Conservation (phyloP, 2,888 invertebrate genomes). For the Drosophila antonietae region DNA sequence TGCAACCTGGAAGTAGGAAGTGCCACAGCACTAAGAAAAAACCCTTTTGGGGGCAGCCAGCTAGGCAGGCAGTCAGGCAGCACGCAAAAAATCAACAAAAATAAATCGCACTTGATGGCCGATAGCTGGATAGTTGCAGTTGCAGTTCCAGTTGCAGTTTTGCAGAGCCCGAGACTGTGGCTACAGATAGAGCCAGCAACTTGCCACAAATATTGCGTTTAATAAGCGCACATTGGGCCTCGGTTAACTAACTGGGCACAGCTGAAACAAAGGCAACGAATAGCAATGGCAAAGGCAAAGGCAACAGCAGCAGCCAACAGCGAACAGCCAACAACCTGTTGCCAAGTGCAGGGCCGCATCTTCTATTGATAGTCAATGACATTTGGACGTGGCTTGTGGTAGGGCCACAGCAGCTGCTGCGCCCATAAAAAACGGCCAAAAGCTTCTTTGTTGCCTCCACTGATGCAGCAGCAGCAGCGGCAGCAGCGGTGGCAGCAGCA, state of each 20-base stretch:
- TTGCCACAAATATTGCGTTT: slow-evolving; percentile 80
- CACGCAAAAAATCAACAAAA: slow-evolving; percentile 79
- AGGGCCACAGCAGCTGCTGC: slow-evolving; percentile 41
- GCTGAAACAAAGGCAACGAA: slow-evolving; percentile 60
- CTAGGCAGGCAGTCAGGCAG: slow-evolving; percentile 27
- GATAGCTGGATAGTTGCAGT: slow-evolving; percentile 40
- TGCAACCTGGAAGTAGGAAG: slow-evolving; percentile 75
- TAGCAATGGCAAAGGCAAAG: slow-evolving; percentile 11
- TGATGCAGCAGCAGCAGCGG: slow-evolving; percentile 39
- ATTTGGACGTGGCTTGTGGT: slow-evolving; percentile 74
- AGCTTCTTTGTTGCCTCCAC: slow-evolving; percentile 58
- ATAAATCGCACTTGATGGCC: slow-evolving; percentile 79
- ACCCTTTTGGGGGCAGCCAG: slow-evolving; percentile 51
- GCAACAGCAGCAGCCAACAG: slow-evolving; percentile 22
- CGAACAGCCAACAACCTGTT: slow-evolving; percentile 55
- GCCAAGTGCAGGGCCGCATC: slow-evolving; percentile 62
- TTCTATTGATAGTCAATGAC: slow-evolving; percentile 81
- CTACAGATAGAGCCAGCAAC: slow-evolving; percentile 42
- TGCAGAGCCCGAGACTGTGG: slow-evolving; percentile 8
- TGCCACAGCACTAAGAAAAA: slow-evolving; percentile 40
- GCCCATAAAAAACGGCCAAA: slow-evolving; percentile 61
- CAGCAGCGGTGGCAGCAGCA: slow-evolving; percentile 20
- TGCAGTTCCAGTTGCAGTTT: slow-evolving; percentile 17
- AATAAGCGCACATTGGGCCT: slow-evolving; percentile 71
- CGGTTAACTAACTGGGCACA: slow-evolving; percentile 61